A percentile compares a stretch with the other conserved stretches of the same genome.
Conservation (phyloP, 2,888 invertebrate genomes). For the Xanthia togata region DNA sequence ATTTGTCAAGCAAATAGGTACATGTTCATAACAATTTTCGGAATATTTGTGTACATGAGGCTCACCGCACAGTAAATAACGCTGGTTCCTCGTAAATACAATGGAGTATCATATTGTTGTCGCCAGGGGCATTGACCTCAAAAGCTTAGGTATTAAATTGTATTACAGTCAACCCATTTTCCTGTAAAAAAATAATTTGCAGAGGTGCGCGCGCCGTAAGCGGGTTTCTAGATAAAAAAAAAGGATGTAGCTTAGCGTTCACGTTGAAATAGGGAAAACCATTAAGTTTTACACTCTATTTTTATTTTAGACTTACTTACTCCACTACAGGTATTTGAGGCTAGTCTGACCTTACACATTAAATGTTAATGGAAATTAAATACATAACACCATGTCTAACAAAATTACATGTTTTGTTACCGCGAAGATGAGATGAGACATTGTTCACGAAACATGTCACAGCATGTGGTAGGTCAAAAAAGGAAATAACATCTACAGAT, state of each 20-base stretch:
- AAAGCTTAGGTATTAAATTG: not conserved
- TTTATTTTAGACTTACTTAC: not conserved
- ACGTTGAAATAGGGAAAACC: not conserved
- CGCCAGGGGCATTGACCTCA: slow-evolving; percentile 7
- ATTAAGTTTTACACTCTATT: not conserved
- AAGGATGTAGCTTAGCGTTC: not conserved
- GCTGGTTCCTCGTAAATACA: slow-evolving; percentile 1
- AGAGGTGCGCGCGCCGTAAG: not conserved
- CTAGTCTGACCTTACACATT: not conserved
- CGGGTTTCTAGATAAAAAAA: not conserved
- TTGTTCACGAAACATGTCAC: not conserved
- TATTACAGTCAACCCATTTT: not conserved
- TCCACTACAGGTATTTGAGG: no score
- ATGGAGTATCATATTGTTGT: slow-evolving; percentile 10
- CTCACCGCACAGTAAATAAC: slow-evolving; percentile 1
- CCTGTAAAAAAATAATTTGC: not conserved
- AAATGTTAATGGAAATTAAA: not conserved
- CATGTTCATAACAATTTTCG: slow-evolving; percentile 8
- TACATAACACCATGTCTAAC: no score
- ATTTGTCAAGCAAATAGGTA: slow-evolving; percentile 19
- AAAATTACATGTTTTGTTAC: not conserved
- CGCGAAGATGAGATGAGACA: not conserved
- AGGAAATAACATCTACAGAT: not conserved
- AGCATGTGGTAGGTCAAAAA: not conserved
- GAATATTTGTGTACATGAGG: slow-evolving; percentile 17